These are phyloP conservation scores for Callospermophilus lateralis DNA, from an alignment of 2,113 vertebrate genomes.

Conservation along the genomic window DNA sequence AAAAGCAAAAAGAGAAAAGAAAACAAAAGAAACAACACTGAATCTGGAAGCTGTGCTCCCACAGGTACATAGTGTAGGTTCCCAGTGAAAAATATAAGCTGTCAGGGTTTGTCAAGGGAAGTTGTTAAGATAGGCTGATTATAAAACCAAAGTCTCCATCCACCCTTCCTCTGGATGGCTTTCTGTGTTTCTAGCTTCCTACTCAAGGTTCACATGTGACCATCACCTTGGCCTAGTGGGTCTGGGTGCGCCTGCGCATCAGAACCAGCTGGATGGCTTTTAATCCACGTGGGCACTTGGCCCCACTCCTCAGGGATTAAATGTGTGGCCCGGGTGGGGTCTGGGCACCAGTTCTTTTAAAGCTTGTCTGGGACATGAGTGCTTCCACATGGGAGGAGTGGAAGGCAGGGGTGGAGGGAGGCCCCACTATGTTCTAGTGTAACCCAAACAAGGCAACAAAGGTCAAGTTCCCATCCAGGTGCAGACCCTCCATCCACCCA, in stretches of 20 bases:
- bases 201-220: background rate
- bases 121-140: background rate
- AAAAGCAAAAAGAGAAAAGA: too few relatives aligned
- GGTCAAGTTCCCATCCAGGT: background rate
- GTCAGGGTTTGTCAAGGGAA: background rate
- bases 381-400: too few relatives aligned
- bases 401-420: too few relatives aligned
- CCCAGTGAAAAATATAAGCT: background rate
- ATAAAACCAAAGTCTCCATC: background rate
- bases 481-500: background rate
- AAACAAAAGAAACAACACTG: background rate
- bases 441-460: background rate
- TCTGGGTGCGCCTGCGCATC: fast-evolving
- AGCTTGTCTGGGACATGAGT: background rate
- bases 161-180: background rate
- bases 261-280: background rate
- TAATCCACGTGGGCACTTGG: background rate
- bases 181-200: background rate
- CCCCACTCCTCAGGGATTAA: background rate
- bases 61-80: background rate
- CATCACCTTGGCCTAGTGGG: background rate
- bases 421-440: background rate
- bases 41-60: background rate
- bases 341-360: background rate
- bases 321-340: background rate